Conservation (phyloP, 2,888 invertebrate genomes). For the Leuctra nigra region DNA sequence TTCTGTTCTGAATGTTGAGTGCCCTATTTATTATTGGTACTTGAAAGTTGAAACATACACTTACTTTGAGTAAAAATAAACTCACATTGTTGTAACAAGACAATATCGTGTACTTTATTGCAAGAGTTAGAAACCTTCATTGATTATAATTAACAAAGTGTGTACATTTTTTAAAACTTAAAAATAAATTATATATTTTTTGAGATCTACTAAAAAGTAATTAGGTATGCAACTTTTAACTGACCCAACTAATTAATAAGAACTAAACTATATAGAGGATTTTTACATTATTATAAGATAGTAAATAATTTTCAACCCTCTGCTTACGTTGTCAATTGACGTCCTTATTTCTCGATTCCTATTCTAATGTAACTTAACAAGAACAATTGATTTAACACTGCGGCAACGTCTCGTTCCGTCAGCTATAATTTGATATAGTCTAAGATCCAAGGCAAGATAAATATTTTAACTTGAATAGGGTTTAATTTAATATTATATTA, state of each 20-base stretch:
- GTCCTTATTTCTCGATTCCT: no score
- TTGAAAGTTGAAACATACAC: no score
- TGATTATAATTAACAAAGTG: background rate
- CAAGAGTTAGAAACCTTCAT: conserved; percentile 6
- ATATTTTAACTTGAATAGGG: background rate
- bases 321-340: no score
- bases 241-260: conserved; percentile 3
- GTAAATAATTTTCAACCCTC: no score
- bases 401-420: no score
- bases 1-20: no score
- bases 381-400: background rate
- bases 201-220: background rate
- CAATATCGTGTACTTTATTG: conserved; percentile 11
- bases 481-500: no score
- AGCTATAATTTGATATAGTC: background rate
- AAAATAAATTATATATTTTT: background rate
- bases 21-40: no score
- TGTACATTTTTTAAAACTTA: no score
- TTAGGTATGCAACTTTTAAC: background rate
- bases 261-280: no score
- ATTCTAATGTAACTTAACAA: no score
- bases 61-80: conserved; percentile 3
- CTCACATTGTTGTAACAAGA: conserved; percentile 9
- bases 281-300: no score
- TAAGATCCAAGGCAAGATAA: background rate